Conservation (phyloP, 2,113 vertebrate species). For the Ceratotherium simum region DNA sequence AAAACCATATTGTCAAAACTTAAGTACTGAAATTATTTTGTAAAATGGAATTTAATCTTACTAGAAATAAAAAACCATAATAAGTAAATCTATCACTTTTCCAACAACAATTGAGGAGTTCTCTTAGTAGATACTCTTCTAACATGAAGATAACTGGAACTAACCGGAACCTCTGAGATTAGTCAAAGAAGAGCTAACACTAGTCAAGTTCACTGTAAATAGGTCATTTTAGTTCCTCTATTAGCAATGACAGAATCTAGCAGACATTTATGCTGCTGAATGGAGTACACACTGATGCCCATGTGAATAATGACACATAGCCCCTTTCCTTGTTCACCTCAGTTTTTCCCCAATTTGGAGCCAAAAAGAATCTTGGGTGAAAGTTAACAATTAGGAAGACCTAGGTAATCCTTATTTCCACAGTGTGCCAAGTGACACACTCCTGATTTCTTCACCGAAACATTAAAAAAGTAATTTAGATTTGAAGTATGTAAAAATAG, state of each 20-base stretch:
- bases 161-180: background rate
- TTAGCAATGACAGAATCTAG: background rate
- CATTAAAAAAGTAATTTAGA: slow-evolving; percentile 3
- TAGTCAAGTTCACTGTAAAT: slow-evolving; percentile 20
- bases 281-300: background rate
- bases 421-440: background rate
- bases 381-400: background rate
- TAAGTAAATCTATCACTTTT: slow-evolving; percentile 32
- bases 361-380: background rate
- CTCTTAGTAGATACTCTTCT: background rate
- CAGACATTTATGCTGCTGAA: background rate
- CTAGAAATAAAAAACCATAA: background rate
- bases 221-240: slow-evolving; percentile 8
- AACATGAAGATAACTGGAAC: slow-evolving; percentile 13
- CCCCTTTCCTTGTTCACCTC: background rate
- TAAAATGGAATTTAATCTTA: slow-evolving; percentile 49
- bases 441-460: slow-evolving; percentile 20
- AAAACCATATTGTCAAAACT: background rate
- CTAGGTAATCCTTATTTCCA: background rate
- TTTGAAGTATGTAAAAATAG: background rate
- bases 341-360: background rate
- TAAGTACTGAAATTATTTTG: slow-evolving; percentile 6
- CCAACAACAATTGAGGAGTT: background rate
- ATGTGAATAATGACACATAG: background rate
- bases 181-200: background rate